phyloP scores from a whole-genome alignment of 2,113 vertebrate genomes.

The Charadrius vociferus region DNA sequence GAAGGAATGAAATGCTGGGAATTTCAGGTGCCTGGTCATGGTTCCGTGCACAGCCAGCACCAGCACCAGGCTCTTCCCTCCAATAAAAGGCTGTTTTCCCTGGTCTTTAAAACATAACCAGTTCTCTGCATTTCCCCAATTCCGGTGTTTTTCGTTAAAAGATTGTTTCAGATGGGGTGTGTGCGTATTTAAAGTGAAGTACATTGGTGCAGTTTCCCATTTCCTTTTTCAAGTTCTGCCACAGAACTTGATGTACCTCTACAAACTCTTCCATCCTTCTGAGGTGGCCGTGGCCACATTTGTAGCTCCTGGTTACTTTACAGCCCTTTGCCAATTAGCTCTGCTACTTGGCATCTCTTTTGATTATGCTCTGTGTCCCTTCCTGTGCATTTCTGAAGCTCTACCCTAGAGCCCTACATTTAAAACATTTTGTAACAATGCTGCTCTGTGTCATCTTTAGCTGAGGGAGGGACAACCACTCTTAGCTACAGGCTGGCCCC shows the following conservation, averaged over 20 bases:
- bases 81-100: background rate
- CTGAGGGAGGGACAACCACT: background rate
- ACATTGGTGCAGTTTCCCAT: background rate
- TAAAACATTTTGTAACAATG: background rate
- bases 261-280: background rate
- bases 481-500: background rate
- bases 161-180: background rate
- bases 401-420: fast-evolving
- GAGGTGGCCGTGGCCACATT: background rate
- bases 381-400: background rate
- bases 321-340: background rate
- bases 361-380: fast-evolving
- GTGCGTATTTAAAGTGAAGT: background rate
- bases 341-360: background rate
- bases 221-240: background rate
- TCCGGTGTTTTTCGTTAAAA: background rate
- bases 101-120: background rate
- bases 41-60: background rate
- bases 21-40: background rate
- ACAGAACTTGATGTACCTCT: background rate
- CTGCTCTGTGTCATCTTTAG: background rate
- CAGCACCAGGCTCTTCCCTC: background rate
- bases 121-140: background rate
- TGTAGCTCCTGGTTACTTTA: background rate
- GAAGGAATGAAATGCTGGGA: fast-evolving